Evolutionary conservation across 2,113 vertebrate genomes (phyloP).

Genomic region (Leucopsar rothschildi): DNA sequence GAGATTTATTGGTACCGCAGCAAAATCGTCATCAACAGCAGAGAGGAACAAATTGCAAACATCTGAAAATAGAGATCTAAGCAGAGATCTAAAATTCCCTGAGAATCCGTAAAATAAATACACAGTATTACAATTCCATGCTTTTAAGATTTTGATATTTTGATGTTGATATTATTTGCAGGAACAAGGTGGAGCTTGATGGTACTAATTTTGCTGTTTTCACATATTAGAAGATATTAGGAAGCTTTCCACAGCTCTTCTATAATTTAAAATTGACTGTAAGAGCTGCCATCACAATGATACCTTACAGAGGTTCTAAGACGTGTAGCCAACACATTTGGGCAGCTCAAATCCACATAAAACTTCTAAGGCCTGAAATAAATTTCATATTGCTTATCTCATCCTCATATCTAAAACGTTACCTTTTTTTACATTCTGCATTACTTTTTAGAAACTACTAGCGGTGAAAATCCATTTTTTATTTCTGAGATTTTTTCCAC

Average conservation of each 20-base stretch:
- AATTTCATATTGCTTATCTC: background rate
- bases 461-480: background rate
- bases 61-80: background rate
- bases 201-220: background rate
- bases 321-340: background rate
- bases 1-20: background rate
- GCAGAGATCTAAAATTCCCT: background rate
- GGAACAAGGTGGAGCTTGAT: background rate
- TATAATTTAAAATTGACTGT: background rate
- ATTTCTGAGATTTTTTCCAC: background rate
- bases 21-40: background rate
- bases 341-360: background rate
- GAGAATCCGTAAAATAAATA: background rate
- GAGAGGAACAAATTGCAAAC: background rate
- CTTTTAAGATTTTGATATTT: background rate
- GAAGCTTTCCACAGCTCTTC: background rate
- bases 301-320: background rate
- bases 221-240: background rate
- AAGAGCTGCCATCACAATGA: background rate
- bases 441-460: background rate
- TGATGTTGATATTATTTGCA: background rate
- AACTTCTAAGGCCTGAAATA: background rate
- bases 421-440: background rate
- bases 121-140: background rate
- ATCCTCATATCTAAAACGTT: background rate